Percentiles rank a stretch among this genome's conserved stretches.
phyloP scores from a whole-genome alignment of 2,888 invertebrate species.

The Slavum lentiscoides region DNA sequence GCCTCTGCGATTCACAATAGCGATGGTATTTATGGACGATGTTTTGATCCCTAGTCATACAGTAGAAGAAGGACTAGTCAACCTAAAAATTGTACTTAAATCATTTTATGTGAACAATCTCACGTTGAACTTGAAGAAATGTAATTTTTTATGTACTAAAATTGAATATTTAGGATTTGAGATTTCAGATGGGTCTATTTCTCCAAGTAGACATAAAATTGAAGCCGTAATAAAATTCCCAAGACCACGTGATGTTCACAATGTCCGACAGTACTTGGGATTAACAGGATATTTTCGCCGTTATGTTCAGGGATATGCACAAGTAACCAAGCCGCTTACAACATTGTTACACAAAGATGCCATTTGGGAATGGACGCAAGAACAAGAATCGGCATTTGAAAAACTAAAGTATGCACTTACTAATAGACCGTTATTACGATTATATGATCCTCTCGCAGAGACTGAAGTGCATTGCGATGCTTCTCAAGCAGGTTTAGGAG shows the following conservation, averaged over 20 bases:
- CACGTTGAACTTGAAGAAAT: slow-evolving; percentile 23
- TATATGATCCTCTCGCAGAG: slow-evolving; percentile 21
- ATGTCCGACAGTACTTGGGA: slow-evolving; percentile 43
- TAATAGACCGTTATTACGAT: slow-evolving; percentile 32
- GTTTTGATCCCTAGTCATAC: slow-evolving; percentile 5
- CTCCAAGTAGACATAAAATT: slow-evolving; percentile 26
- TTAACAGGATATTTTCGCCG: slow-evolving; percentile 51
- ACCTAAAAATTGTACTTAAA: background rate
- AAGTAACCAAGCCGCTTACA: slow-evolving; percentile 17
- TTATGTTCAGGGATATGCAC: slow-evolving; percentile 37
- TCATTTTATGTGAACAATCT: background rate
- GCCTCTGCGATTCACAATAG: background rate
- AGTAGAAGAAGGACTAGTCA: slow-evolving; percentile 4
- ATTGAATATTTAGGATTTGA: slow-evolving; percentile 30
- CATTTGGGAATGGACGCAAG: slow-evolving; percentile 3
- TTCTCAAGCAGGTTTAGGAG: slow-evolving; percentile 41
- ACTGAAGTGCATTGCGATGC: slow-evolving; percentile 52
- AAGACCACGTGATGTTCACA: slow-evolving; percentile 30
- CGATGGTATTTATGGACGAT: slow-evolving; percentile 21
- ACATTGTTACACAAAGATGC: background rate
- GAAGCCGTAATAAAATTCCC: slow-evolving; percentile 32
- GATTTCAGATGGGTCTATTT: background rate
- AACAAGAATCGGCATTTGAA: slow-evolving; percentile 10
- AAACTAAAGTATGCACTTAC: slow-evolving; percentile 23
- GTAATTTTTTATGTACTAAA: slow-evolving; percentile 1